Base-by-base conservation (phyloP, 1,140 invertebrate species). In the Bombus waltoni region DNA sequence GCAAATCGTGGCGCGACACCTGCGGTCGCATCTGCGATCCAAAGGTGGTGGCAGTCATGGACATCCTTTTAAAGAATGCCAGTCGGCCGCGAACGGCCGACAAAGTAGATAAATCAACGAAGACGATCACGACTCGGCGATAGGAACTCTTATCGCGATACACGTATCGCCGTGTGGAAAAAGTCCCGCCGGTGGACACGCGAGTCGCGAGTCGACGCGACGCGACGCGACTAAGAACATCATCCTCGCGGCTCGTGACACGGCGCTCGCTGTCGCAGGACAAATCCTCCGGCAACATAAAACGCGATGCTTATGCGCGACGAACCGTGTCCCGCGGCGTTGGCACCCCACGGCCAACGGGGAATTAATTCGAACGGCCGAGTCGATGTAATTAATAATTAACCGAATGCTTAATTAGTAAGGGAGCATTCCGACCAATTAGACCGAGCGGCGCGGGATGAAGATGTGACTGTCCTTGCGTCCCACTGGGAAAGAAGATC, bases 351-450 rank as follows among this genome's bases (percentile, higher is more conserved):
- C 74, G 73, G 92, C 76, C 83, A 72, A n/a, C 65, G 22, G 81
- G 78, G 86, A 90, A 93, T 93, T 92, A 93, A 93, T 93, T 92
- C 90, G 87, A 88, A 86, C 85, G 85, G 53, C 81, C 90, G 77
- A 85, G 89, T 89, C 89, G 88, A 89, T 91, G 87, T 92, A 92
- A 93, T 93, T 93, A 93, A 93, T 93, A 93, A 93, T 93, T 93
- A 93, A 91, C 82, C 91, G 91, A 88, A 91, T 91, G 91, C 86
- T 91, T 93, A 92, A 93, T 93, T 92, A 92, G 90, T 91, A 76
- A 83, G 74, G 75, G 85, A 84, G 87, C 88, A 91, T 90, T 87
- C 84, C 81, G 83, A 76, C 91, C 91, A 93, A 93, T 93, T 92
- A 93, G 91, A 79, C 89, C 68, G 72, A 38, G 18, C 82, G 40